A percentile compares a stretch with the other conserved stretches of the same genome.
Conservation (phyloP, 2,888 invertebrate species). For the Lathronympha strigana region DNA sequence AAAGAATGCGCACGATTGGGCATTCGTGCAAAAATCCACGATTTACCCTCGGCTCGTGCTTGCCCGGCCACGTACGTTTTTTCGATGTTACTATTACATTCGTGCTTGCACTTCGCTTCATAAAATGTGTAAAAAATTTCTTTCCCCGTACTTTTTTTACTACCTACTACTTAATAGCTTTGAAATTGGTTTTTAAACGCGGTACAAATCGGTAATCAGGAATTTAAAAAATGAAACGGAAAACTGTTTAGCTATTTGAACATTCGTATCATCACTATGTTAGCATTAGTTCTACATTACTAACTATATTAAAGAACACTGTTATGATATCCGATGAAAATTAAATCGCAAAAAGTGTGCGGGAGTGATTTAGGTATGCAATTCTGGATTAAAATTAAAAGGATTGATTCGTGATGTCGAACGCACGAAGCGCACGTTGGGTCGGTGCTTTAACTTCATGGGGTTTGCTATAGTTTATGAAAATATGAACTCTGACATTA, state of each 20-base stretch:
- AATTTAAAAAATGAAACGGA: not conserved
- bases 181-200: not conserved
- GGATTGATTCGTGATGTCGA: conserved; percentile 68
- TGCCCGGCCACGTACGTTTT: conserved; percentile 27
- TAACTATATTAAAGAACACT: no score
- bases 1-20: conserved; percentile 58
- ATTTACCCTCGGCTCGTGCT: conserved; percentile 43
- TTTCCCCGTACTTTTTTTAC: not conserved
- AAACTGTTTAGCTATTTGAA: not conserved
- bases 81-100: conserved; percentile 36
- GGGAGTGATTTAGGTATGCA: conserved; percentile 1
- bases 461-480: conserved; percentile 20
- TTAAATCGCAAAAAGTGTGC: not conserved
- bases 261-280: no score
- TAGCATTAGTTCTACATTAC: no score
- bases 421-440: conserved; percentile 62
- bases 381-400: conserved; percentile 43
- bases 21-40: conserved; percentile 73
- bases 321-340: no score
- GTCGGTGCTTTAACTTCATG: conserved; percentile 40
- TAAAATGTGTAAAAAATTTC: conserved; percentile 6
- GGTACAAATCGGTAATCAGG: not conserved
- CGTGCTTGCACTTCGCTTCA: conserved; percentile 16
- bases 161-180: no score
- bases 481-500: not conserved